phyloP scores from a whole-genome alignment of 2,797 vertebrate genomes.

The Coilia nasus region DNA sequence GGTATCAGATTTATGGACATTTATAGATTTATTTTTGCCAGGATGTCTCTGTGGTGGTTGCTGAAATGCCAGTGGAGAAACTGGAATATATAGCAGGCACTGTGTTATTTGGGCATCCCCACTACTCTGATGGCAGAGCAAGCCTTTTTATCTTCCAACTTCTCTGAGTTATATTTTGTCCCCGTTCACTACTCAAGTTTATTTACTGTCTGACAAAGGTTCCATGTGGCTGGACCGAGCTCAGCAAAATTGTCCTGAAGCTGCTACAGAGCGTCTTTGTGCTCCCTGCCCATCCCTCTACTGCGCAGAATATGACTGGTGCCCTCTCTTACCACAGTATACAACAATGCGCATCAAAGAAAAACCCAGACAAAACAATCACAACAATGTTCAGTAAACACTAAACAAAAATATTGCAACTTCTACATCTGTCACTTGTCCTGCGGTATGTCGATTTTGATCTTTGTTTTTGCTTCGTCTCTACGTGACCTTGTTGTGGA shows the following conservation, averaged over 20 bases:
- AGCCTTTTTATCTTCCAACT: conserved; percentile 16
- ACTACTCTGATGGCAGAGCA: neutral
- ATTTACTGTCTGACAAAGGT: conserved; percentile 24
- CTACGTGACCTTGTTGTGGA: conserved; percentile 29
- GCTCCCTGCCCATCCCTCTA: neutral
- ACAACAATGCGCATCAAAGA: neutral
- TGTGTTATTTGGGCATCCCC: conserved; percentile 13
- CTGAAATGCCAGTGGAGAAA: neutral
- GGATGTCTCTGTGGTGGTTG: conserved; percentile 3
- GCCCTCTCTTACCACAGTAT: neutral
- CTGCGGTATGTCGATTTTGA: conserved; percentile 32
- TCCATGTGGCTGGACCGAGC: neutral
- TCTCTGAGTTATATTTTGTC: conserved; percentile 18
- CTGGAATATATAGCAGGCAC: conserved; percentile 4
- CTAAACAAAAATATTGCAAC: conserved; percentile 36
- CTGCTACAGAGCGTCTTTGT: neutral
- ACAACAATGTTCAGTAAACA: conserved; percentile 32
- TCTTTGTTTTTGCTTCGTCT: conserved; percentile 35
- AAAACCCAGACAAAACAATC: conserved; percentile 13
- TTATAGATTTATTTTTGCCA: conserved; percentile 26
- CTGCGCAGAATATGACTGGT: neutral
- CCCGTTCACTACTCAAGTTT: conserved; percentile 13
- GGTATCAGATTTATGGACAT: conserved; percentile 22
- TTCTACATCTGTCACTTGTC: conserved; percentile 27
- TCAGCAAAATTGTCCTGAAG: neutral